Conservation (phyloP, 2,888 invertebrate genomes). For the Platycnemis pennipes region DNA sequence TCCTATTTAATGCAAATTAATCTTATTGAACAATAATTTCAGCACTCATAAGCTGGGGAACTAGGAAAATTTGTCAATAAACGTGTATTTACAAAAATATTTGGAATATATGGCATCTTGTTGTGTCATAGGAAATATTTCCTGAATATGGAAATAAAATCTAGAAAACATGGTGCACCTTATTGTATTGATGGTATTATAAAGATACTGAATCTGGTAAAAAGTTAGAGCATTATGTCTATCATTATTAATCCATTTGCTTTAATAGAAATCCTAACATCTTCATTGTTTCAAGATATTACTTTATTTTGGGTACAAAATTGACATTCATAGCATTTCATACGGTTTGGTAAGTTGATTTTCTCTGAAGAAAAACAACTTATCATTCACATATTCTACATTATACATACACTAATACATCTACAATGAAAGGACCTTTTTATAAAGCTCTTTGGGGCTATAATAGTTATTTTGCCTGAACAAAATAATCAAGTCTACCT, state of each 20-base stretch:
- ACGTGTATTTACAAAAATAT: not conserved
- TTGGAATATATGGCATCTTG: not conserved
- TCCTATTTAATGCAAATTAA: slow-evolving; percentile 14
- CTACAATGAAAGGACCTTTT: slow-evolving; percentile 33
- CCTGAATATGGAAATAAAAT: not conserved
- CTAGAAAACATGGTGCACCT: not conserved
- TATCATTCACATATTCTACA: not conserved
- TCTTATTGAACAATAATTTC: not conserved
- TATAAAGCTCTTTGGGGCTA: not conserved
- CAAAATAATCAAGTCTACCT: not conserved
- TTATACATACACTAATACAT: not conserved
- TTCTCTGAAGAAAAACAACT: not conserved
- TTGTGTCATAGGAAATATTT: slow-evolving; percentile 3
- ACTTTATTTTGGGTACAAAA: not conserved
- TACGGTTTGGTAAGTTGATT: slow-evolving; percentile 46
- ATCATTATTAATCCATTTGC: not conserved
- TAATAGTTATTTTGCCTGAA: not conserved
- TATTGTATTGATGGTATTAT: not conserved
- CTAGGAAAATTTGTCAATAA: not conserved
- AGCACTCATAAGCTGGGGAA: not conserved
- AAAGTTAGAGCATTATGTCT: not conserved
- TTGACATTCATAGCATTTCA: not conserved
- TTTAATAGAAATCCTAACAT: not conserved
- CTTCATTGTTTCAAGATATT: not conserved
- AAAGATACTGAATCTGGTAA: not conserved